Evolutionary conservation across 2,797 vertebrate species (phyloP).

Genomic region (Podargus strigoides): DNA sequence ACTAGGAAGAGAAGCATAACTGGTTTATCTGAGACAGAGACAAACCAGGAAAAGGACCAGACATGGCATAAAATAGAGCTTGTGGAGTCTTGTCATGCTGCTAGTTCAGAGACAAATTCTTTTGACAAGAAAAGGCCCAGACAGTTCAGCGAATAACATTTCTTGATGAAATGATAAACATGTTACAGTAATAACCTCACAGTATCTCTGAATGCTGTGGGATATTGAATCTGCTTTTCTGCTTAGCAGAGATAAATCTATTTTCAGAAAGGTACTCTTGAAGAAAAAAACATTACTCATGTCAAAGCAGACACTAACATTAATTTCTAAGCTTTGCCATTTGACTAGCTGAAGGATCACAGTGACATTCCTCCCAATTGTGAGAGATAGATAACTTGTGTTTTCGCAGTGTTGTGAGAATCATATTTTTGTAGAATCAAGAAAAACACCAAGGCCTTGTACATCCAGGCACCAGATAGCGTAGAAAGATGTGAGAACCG

Average conservation of each 20-base stretch:
- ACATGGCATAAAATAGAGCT: not conserved
- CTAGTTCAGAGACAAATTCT: not conserved
- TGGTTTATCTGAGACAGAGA: not conserved
- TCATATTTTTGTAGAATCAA: too few species aligned
- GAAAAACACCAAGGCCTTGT: too few species aligned
- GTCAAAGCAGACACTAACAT: conserved; percentile 27
- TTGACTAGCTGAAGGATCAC: conserved; percentile 14
- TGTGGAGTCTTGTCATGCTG: not conserved
- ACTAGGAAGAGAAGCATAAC: not conserved
- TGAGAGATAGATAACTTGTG: too few species aligned
- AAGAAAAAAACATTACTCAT: not conserved
- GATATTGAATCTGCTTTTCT: conserved; percentile 14
- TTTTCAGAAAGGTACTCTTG: conserved; percentile 31
- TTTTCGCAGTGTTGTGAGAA: too few species aligned
- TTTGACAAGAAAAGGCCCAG: conserved; percentile 28
- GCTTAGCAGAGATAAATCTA: conserved; percentile 34
- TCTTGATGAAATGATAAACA: conserved; percentile 45
- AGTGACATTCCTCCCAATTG: not conserved
- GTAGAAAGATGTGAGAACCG: too few species aligned
- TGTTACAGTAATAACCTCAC: conserved; percentile 31
- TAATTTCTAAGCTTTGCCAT: conserved; percentile 13
- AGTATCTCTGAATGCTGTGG: not conserved
- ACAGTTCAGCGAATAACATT: conserved; percentile 29
- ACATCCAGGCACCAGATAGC: too few species aligned
- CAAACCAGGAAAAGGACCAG: not conserved